These are phyloP conservation scores for Catharus bicknelli DNA, from an alignment of 2,113 vertebrate species.

Conservation along the genomic window DNA sequence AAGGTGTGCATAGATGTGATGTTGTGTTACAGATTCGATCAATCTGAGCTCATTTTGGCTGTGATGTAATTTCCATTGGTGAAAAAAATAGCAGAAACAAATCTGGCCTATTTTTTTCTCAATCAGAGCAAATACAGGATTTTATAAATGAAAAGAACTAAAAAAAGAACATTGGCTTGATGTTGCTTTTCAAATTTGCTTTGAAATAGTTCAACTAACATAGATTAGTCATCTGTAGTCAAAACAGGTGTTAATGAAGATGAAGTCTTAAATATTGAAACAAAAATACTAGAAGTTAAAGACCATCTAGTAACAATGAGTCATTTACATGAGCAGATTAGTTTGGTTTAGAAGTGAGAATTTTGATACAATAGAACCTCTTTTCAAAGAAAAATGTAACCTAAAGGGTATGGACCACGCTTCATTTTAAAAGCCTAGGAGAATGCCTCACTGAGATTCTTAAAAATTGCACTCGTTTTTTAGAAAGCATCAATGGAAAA, in stretches of 20 bases:
- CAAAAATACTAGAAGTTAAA: background rate
- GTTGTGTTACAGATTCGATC: background rate
- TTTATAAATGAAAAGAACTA: background rate
- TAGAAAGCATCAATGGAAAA: background rate
- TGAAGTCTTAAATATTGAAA: background rate
- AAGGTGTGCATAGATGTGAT: background rate
- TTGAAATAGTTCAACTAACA: background rate
- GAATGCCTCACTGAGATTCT: background rate
- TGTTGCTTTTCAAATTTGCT: background rate
- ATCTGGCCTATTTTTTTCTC: background rate
- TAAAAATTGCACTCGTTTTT: background rate
- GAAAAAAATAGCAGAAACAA: background rate
- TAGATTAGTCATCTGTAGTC: background rate
- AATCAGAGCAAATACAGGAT: background rate
- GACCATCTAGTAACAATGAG: background rate
- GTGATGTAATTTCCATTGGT: background rate
- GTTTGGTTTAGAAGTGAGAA: background rate
- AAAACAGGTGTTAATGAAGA: background rate
- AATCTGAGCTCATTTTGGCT: background rate
- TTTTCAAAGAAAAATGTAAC: background rate
- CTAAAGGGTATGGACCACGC: background rate
- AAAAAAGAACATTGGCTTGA: background rate
- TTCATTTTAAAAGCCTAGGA: conserved; percentile 34
- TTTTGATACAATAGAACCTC: background rate
- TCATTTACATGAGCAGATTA: background rate